These are phyloP conservation scores for Himalopsyche japonica DNA, from an alignment of 2,888 invertebrate species.

Conservation along the genomic window DNA sequence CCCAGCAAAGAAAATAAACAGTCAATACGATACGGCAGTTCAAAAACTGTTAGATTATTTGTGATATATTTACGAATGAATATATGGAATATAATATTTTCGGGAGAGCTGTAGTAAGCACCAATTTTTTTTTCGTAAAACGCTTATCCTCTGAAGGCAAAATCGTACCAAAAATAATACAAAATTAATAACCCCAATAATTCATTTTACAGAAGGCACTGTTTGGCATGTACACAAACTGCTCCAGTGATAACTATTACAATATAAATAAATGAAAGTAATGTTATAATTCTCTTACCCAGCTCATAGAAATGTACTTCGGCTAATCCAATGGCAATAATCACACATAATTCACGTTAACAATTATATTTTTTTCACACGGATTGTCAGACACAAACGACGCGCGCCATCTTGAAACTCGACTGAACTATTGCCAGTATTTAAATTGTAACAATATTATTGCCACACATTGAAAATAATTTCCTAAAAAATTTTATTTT, in stretches of 20 bases:
- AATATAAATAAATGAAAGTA: background rate
- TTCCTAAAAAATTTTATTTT: background rate
- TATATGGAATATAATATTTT: background rate
- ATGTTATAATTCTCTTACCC: background rate
- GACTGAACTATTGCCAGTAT: conserved; percentile 20
- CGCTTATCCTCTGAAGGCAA: background rate
- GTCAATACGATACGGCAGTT: background rate
- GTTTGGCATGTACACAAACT: background rate
- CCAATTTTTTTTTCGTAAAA: background rate
- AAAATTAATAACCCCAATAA: background rate
- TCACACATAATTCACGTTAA: conserved; percentile 31
- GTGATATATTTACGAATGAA: background rate
- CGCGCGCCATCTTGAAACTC: conserved; percentile 29
- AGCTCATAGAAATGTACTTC: background rate
- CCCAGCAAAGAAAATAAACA: background rate
- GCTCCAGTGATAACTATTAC: background rate
- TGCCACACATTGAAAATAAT: background rate
- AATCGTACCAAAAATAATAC: background rate
- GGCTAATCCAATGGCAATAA: conserved; percentile 11
- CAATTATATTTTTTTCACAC: conserved; percentile 18
- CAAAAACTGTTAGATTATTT: background rate
- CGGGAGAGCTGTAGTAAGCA: background rate
- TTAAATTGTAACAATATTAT: background rate
- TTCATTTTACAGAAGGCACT: background rate
- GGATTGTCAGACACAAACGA: conserved; percentile 19